These are phyloP conservation scores for Mormyrus proboscirostris DNA, from an alignment of 2,797 vertebrate genomes.

Conservation along the genomic window DNA sequence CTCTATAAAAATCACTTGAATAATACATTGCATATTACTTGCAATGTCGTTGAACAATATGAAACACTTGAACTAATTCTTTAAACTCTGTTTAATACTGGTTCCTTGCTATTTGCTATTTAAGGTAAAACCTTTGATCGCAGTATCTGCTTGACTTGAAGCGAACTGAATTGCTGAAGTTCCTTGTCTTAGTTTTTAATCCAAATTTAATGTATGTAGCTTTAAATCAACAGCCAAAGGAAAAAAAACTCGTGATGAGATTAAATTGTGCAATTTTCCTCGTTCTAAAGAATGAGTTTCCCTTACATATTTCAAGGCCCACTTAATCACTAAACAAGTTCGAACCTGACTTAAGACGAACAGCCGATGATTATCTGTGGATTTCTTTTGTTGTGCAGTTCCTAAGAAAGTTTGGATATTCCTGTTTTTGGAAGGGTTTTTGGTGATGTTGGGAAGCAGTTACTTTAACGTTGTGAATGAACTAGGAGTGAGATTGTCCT, in stretches of 20 bases:
- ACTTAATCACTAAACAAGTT: neutral
- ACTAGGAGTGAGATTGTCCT: neutral
- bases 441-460: neutral
- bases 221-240: neutral
- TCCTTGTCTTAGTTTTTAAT: neutral
- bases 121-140: neutral
- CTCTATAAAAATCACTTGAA: neutral
- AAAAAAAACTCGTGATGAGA: neutral
- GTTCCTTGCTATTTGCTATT: neutral
- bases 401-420: neutral
- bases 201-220: neutral
- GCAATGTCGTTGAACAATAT: neutral
- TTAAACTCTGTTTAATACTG: neutral
- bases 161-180: neutral
- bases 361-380: neutral
- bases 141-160: neutral
- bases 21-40: neutral
- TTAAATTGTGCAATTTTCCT: neutral
- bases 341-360: neutral
- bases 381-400: neutral
- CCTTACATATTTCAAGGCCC: neutral
- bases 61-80: neutral
- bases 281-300: neutral
- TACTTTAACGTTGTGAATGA: constrained; percentile 5
- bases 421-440: neutral